Conservation (phyloP, 2,797 vertebrate genomes). For the Urosaurus nigricauda region DNA sequence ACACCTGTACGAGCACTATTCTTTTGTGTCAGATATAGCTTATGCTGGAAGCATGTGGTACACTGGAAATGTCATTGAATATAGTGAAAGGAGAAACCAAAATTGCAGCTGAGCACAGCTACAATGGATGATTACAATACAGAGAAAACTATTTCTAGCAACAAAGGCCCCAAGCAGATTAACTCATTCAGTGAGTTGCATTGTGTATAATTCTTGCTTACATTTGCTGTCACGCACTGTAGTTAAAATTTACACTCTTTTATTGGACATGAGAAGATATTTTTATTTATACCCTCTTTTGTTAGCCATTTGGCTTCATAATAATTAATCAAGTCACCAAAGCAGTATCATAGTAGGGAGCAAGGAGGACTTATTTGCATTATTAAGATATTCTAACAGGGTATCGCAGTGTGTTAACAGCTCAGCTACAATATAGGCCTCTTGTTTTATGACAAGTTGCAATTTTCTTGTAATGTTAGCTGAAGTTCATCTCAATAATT, state of each 20-base stretch:
- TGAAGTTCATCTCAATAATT: constrained; percentile 83
- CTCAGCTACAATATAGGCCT: constrained; percentile 74
- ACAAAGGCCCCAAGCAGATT: constrained; percentile 69
- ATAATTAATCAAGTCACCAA: constrained; percentile 79
- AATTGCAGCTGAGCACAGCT: constrained; percentile 66
- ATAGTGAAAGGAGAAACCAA: constrained; percentile 65
- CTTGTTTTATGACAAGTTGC: constrained; percentile 83
- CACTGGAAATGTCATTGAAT: constrained; percentile 48
- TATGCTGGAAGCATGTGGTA: constrained; percentile 26
- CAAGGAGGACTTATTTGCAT: constrained; percentile 72
- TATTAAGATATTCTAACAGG: constrained; percentile 74
- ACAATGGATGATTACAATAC: constrained; percentile 66
- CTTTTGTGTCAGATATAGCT: constrained; percentile 21
- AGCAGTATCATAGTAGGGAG: constrained; percentile 70
- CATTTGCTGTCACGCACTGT: constrained; percentile 73
- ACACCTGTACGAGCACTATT: constrained; percentile 1
- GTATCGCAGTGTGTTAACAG: constrained; percentile 70
- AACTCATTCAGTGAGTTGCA: constrained; percentile 72
- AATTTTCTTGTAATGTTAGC: constrained; percentile 84
- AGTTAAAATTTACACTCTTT: constrained; percentile 79
- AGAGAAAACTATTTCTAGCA: constrained; percentile 74
- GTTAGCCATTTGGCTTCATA: constrained; percentile 79
- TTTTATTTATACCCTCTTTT: constrained; percentile 78
- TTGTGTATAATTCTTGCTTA: constrained; percentile 80
- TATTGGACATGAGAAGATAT: constrained; percentile 75